These are phyloP conservation scores for Chrysochloris asiatica DNA, from an alignment of 2,113 vertebrate species.

Conservation along the genomic window DNA sequence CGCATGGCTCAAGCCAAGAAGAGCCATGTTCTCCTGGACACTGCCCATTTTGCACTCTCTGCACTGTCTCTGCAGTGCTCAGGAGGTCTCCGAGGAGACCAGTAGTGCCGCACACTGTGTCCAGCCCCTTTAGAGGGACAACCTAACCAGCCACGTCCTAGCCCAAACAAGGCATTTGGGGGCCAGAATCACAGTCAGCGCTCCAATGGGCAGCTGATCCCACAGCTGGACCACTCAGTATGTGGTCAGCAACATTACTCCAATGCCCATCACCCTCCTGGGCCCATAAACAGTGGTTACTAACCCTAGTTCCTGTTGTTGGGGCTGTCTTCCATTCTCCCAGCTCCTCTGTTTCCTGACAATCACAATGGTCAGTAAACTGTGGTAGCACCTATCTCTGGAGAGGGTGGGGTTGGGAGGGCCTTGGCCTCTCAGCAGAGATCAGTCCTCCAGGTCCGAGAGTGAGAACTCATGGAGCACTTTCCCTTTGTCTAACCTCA, in stretches of 20 bases:
- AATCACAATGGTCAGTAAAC: not conserved
- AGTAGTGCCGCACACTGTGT: not conserved
- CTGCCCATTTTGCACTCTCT: not conserved
- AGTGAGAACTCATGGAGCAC: conserved; percentile 73
- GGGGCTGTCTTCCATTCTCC: too few species aligned
- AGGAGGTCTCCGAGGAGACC: too few species aligned
- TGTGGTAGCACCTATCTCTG: not conserved
- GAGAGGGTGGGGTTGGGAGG: not conserved
- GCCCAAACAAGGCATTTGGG: too few species aligned
- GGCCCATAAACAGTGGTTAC: not conserved
- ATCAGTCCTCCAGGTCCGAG: not conserved
- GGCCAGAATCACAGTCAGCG: too few species aligned
- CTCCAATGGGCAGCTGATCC: not conserved
- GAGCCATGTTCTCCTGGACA: not conserved
- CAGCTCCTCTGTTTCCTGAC: not conserved
- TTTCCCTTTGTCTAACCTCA: conserved; percentile 81
- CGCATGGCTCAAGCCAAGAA: fast-evolving
- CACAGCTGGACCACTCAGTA: not conserved
- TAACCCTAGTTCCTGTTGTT: not conserved
- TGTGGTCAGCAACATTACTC: not conserved
- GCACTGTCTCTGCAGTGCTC: not conserved
- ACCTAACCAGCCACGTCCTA: not conserved
- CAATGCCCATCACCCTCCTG: not conserved
- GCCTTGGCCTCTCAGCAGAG: not conserved
- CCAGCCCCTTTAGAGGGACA: not conserved